Base-by-base conservation (phyloP, 2,113 vertebrate species). In the Nematolebias whitei region DNA sequence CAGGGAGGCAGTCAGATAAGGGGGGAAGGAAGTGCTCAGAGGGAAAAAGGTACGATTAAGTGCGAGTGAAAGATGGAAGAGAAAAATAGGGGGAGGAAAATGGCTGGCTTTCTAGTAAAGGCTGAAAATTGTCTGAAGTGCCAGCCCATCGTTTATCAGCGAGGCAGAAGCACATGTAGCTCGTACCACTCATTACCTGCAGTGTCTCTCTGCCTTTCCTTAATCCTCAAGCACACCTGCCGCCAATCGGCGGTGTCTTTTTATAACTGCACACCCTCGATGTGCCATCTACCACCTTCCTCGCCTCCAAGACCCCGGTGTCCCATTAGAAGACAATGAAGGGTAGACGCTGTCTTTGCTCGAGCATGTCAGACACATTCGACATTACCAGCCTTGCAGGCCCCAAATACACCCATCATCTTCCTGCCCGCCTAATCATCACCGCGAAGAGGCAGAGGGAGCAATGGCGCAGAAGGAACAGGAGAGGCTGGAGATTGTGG, bases 401-500 rank as follows among this genome's bases (percentile, higher is more conserved):
- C 61, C 76, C 71, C 64, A 71, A 68, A 85, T 79, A 74, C 67
- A 85, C 70, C 53, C 71, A 76, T 84, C 87, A 84, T 74, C 74
- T 63, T 59, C 56, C 74, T 74, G 76, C 71, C 64, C 74, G 59
- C 71, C 70, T 67, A 56, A 83, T 81, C 79, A 79, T 62, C 39
- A 16, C 61, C 9, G 61, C 20, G 59, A 61, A 64, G 75, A 79
- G 78, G 69, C 22, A 19, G 73, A 52, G 39, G 56, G 47, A 75
- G 76, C 57, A n/a, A 53, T 15, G 71, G 57, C 66, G 85, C 54
- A 68, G 43, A 54, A 56, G 69, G 56, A 60, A 32, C 62, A 57
- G 67, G 47, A 66, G 44, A 79, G 66, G 61, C 20, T 58, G 60
- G 76, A 64, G 76, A 74, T 40, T 54, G 61, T 71, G 80, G 61